Base-by-base conservation (phyloP, 2,888 invertebrate genomes). In the Campoplex nolae region DNA sequence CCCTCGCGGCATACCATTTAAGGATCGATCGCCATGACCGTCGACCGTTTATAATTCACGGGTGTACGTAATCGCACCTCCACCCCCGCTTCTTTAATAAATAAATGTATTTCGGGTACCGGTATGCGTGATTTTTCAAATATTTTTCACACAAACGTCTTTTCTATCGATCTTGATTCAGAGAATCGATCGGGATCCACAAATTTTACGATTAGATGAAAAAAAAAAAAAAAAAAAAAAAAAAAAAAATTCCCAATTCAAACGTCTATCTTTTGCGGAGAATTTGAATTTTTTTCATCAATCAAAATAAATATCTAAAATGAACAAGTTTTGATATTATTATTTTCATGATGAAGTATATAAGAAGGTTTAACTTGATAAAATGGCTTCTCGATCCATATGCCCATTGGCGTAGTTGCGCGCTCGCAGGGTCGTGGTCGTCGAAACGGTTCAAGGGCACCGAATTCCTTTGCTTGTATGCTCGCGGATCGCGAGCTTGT, bases 21-120 rank as follows among this genome's bases (percentile, higher is more conserved):
- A 88, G 90, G 90, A 88, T 88, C 88, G 89, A 85, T 88, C 89
- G 84, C 88, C 89, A 89, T 88, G 88, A 84, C 83, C 84, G 80
- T 51, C 86, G 84, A 82, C 73, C 83, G 80, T 88, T 88, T 79
- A 79, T 84, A 86, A 87, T 87, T 84, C 79, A 38, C 86, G 70
- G 68, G 67, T 74, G 16, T 78, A 38, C 80, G 32, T 32, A 83
- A 62, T 35, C 65, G 42, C 54, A 18, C n/a, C 70, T 38, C 73
- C 81, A 70, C 74, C 75, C 62, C 73, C 73, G 67, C 77, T 73
- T 18, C 70, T 38, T 28, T 62, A 74, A 68, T 35, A 42, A 23
- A 45, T 18, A 62, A 62, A 62, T 13, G 28, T 28, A 58, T 58
- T 11, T 58, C 32, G 28, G 13, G 18, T 16, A 32, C 32, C 1